These are phyloP conservation scores for Heloderma charlesbogerti DNA, from an alignment of 2,113 vertebrate species.

Conservation along the genomic window DNA sequence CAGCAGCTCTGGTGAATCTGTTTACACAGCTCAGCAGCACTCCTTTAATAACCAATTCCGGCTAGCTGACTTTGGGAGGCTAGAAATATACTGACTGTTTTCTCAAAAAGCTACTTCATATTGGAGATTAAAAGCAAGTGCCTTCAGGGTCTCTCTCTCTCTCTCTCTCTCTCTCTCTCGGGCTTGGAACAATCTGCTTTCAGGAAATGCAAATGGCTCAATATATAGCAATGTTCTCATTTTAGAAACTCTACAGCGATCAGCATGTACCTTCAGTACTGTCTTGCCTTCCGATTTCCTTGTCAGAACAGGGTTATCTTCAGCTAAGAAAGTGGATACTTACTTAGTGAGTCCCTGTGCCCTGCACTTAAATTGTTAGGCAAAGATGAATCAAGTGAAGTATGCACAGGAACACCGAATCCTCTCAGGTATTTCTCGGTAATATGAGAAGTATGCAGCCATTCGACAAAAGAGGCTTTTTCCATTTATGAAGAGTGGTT, in stretches of 20 bases:
- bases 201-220: background rate
- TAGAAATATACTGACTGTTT: slow-evolving; percentile 36
- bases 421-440: background rate
- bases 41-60: slow-evolving; percentile 47
- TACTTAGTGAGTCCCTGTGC: background rate
- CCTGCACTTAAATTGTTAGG: slow-evolving; percentile 13
- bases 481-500: background rate
- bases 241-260: background rate
- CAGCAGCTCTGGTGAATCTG: slow-evolving; percentile 21
- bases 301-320: background rate
- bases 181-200: background rate
- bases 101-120: background rate
- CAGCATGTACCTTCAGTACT: background rate
- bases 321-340: fast-evolving
- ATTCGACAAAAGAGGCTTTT: slow-evolving; percentile 3
- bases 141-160: background rate
- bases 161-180: background rate
- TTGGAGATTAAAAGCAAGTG: background rate
- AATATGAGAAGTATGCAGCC: background rate
- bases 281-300: background rate
- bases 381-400: slow-evolving; percentile 35
- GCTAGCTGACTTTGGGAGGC: slow-evolving; percentile 13
- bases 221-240: background rate
- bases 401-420: background rate
- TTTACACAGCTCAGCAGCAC: slow-evolving; percentile 31